Base-by-base conservation (phyloP, 1,140 invertebrate species). In the Luehdorfia chinensis region DNA sequence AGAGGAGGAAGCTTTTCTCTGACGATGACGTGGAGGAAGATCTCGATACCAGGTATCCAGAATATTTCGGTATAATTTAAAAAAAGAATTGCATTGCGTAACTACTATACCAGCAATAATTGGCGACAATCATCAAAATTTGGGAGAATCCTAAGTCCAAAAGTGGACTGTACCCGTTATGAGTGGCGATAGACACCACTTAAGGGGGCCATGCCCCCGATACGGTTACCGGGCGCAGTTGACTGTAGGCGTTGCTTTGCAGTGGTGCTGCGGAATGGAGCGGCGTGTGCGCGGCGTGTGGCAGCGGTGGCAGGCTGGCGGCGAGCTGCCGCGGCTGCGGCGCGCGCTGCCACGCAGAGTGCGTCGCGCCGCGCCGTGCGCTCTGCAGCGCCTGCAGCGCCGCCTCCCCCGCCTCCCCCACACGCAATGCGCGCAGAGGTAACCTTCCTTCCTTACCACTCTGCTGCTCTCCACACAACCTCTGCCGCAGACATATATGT, bases 1-100 rank as follows among this genome's bases (percentile, higher is more conserved):
- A 89, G 66, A 87, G 86, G 43, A 88, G 85, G 55, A 87, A 84
- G 67, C 53, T 87, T 0, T 87, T 84, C 59, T 78, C 78, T 25
- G 75, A 87, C 71, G 67, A 88, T 77, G 60, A 74, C 11, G 56
- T 75, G 8, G 79, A 87, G n/a, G 74, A 87, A 0, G 67, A 69
- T 32, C 62, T 77, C 30, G 71, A 86, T 4, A 70, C 80, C n/a
- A 84, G 79, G 76, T 79, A n/a, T n/a, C n/a, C n/a, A n/a, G n/a
- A n/a, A n/a, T n/a, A n/a, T n/a, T n/a, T n/a, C n/a, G n/a, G n/a
- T n/a, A n/a, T n/a, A n/a, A n/a, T n/a, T n/a, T n/a, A n/a, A n/a
- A n/a, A n/a, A n/a, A n/a, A n/a, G n/a, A n/a, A n/a, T n/a, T n/a
- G n/a, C n/a, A n/a, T n/a, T n/a, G n/a, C n/a, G n/a, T n/a, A n/a